phyloP scores from a whole-genome alignment of 2,888 invertebrate species.

The Synergus gifuensis region DNA sequence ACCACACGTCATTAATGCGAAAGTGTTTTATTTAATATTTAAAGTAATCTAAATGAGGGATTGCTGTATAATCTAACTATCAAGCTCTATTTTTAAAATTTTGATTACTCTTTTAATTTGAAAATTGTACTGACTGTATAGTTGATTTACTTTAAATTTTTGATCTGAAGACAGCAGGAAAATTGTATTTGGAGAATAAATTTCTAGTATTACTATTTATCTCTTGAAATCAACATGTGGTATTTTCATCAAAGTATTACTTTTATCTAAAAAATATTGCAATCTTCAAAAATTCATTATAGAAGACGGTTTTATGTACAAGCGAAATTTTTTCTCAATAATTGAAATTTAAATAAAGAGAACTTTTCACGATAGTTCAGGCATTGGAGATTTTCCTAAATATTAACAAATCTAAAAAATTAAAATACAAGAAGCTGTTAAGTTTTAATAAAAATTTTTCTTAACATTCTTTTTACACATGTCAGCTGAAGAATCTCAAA shows the following conservation, averaged over 20 bases:
- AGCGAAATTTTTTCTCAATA: not conserved
- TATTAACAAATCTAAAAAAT: not conserved
- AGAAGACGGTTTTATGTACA: conserved; percentile 32
- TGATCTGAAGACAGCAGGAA: not conserved
- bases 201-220: not conserved
- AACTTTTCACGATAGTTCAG: not conserved
- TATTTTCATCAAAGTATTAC: conserved; percentile 2
- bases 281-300: conserved; percentile 25
- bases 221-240: conserved; percentile 18
- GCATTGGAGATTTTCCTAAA: not conserved
- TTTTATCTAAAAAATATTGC: conserved; percentile 10
- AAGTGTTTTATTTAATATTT: not conserved
- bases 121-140: not conserved
- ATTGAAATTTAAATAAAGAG: not conserved
- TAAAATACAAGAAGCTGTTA: not conserved
- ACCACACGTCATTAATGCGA: conserved; percentile 10
- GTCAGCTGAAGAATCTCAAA: not conserved
- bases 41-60: not conserved
- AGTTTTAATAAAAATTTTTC: not conserved
- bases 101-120: not conserved
- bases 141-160: not conserved
- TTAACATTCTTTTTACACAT: not conserved
- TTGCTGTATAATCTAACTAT: not conserved
- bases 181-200: not conserved
- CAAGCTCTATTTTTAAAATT: not conserved